Conservation (phyloP, 2,797 vertebrate species). For the Lindbergichthys nudifrons region DNA sequence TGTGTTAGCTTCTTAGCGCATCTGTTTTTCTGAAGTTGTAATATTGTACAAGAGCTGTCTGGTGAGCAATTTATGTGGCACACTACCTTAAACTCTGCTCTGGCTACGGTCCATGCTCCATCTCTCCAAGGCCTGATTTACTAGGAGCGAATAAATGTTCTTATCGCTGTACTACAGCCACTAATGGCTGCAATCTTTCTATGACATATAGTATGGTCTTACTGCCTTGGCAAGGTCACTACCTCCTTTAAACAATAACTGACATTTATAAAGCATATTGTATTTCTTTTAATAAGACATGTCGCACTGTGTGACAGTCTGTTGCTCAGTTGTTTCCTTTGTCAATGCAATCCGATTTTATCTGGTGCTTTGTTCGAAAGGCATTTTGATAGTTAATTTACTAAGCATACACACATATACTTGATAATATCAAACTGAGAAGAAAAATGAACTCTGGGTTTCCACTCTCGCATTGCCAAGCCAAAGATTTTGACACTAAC, state of each 20-base stretch:
- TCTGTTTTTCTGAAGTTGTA: constrained; percentile 7
- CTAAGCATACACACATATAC: neutral
- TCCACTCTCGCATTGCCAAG: constrained; percentile 15
- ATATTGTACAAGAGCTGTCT: constrained; percentile 18
- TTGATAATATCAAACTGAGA: constrained; percentile 1
- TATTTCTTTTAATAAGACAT: constrained; percentile 12
- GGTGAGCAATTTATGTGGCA: constrained; percentile 9
- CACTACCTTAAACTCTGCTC: constrained; percentile 32
- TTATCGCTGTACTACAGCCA: neutral
- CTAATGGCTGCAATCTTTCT: neutral
- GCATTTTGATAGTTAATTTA: neutral
- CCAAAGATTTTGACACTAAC: constrained; percentile 23
- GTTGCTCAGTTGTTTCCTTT: neutral
- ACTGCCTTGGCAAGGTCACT: neutral
- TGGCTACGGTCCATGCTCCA: constrained; percentile 30
- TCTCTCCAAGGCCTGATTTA: constrained; percentile 45
- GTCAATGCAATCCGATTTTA: neutral
- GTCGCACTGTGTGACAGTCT: neutral
- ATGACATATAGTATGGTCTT: constrained; percentile 26
- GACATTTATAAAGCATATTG: constrained; percentile 16
- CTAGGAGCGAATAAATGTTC: neutral
- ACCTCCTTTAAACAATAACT: constrained; percentile 15
- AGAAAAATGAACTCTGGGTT: constrained; percentile 26
- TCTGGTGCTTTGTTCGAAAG: neutral
- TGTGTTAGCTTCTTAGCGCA: neutral